Conservation (phyloP, 2,797 vertebrate species). For the Euthynnus affinis region DNA sequence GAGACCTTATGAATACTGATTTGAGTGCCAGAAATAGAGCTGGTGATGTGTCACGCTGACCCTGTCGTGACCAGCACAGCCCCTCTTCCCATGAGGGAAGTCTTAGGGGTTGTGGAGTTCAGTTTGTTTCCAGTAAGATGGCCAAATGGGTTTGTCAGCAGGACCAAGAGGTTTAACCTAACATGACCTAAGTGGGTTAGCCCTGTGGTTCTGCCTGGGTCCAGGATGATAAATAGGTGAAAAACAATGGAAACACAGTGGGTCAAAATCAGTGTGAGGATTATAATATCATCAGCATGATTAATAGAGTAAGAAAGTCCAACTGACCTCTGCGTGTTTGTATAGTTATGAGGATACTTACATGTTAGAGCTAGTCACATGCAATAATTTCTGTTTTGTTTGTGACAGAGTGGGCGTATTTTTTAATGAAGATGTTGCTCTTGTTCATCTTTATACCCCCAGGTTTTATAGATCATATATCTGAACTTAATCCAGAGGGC, state of each 20-base stretch:
- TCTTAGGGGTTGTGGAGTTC: conserved; percentile 42
- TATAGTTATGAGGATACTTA: neutral
- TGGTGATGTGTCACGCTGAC: conserved; percentile 73
- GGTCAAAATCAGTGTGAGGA: conserved; percentile 27
- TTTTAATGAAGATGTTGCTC: neutral
- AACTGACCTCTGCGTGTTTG: conserved; percentile 9
- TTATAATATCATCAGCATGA: conserved; percentile 33
- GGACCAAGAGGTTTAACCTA: conserved; percentile 59
- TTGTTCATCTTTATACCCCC: neutral
- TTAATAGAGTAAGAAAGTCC: conserved; percentile 14
- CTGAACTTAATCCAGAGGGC: neutral
- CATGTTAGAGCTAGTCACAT: neutral
- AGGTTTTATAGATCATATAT: neutral
- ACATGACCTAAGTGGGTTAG: conserved; percentile 67
- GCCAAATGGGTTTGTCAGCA: conserved; percentile 71
- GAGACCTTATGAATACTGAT: conserved; percentile 61
- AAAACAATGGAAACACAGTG: conserved; percentile 48
- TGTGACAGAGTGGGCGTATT: neutral
- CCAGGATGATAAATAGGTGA: conserved; percentile 57
- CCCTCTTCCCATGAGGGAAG: conserved; percentile 52
- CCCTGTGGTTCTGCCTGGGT: conserved; percentile 31
- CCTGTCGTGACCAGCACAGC: conserved; percentile 65
- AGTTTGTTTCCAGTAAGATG: conserved; percentile 66
- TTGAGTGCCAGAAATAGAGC: conserved; percentile 62
- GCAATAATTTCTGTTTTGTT: neutral